phyloP scores from a whole-genome alignment of 2,797 vertebrate species.

The Macropus fuliginosus region DNA sequence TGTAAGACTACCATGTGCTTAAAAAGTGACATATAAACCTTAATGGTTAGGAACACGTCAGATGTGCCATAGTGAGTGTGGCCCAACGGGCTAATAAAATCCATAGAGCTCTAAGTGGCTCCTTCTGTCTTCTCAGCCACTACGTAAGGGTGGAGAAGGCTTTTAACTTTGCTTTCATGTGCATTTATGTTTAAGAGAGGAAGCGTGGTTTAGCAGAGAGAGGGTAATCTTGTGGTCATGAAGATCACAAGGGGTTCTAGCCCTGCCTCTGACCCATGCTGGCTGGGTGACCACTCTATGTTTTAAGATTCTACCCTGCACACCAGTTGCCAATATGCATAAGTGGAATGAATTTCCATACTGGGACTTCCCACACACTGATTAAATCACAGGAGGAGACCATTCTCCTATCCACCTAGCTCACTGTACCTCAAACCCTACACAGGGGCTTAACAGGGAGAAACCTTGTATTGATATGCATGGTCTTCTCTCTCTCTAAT shows the following conservation, averaged over 20 bases:
- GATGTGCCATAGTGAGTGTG: no score
- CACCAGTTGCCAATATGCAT: background rate
- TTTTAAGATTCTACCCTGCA: background rate
- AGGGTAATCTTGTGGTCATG: background rate
- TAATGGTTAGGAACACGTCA: background rate
- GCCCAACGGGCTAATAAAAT: no score
- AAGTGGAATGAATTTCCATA: background rate
- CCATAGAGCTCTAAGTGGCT: no score
- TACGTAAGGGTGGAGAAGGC: no score
- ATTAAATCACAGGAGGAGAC: background rate
- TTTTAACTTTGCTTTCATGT: background rate
- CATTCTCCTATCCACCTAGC: background rate
- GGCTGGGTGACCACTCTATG: background rate
- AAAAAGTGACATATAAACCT: no score
- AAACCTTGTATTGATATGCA: background rate
- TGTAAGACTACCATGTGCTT: background rate
- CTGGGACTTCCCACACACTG: background rate
- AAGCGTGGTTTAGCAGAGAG: no score
- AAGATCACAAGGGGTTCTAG: background rate
- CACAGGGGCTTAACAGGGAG: background rate
- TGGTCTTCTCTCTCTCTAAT: background rate
- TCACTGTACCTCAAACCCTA: background rate
- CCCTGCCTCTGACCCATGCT: background rate
- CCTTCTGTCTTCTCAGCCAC: no score
- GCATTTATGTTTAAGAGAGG: background rate